phyloP scores from a whole-genome alignment of 2,797 vertebrate species.

The Xiphorhynchus erythropygius region DNA sequence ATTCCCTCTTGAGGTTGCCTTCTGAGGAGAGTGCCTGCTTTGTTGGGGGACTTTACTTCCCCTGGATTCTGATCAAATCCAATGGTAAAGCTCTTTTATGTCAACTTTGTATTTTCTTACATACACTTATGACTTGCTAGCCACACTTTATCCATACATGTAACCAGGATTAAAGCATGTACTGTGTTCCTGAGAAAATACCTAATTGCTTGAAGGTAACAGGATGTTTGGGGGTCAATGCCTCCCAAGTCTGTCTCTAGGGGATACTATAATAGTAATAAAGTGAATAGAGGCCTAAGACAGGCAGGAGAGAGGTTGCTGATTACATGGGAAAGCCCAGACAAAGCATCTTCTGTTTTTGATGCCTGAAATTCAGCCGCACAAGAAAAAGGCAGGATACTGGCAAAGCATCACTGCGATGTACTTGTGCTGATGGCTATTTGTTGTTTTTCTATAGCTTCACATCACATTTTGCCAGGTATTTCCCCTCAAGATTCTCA shows the following conservation, averaged over 20 bases:
- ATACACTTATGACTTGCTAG: background rate
- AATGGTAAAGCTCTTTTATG: background rate
- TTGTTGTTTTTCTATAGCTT: constrained; percentile 14
- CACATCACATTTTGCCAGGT: constrained; percentile 9
- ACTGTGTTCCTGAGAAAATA: background rate
- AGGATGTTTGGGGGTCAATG: constrained; percentile 19
- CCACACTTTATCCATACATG: background rate
- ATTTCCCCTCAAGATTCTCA: constrained; percentile 7
- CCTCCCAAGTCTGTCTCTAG: constrained; percentile 20
- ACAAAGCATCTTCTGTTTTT: constrained; percentile 64
- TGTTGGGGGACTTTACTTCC: background rate
- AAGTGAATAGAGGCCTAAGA: constrained; percentile 33
- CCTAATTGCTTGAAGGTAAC: constrained; percentile 21
- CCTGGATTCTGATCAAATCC: background rate
- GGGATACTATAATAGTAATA: constrained; percentile 26
- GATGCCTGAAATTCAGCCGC: constrained; percentile 34
- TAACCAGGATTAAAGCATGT: background rate
- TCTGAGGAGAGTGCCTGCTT: background rate
- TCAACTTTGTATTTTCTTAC: background rate
- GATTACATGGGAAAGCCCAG: constrained; percentile 53
- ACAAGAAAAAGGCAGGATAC: constrained; percentile 50
- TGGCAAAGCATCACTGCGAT: constrained; percentile 38
- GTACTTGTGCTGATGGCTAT: constrained; percentile 8
- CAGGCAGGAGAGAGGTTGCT: constrained; percentile 42
- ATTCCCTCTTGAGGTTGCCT: background rate